Percentiles rank a stretch among this genome's conserved stretches.
phyloP scores from a whole-genome alignment of 1,140 invertebrate genomes.

The Adelges cooleyi region DNA sequence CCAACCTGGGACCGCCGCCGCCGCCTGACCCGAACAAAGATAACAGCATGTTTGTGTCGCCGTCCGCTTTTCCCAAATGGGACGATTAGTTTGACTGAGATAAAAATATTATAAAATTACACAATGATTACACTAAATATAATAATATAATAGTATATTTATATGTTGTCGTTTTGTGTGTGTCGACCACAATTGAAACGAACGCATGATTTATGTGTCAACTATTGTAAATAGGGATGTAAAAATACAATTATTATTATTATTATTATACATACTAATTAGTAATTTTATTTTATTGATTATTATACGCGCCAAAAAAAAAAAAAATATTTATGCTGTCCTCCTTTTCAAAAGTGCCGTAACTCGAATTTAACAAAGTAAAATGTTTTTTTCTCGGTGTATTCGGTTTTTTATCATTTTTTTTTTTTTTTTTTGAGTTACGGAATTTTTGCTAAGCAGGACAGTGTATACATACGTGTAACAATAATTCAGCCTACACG shows the following conservation, averaged over 20 bases:
- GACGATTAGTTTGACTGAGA: conserved; percentile 39
- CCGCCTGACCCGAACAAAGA: conserved; percentile 34
- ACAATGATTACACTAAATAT: neutral
- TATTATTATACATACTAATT: neutral
- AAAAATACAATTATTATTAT: neutral
- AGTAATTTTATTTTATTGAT: neutral
- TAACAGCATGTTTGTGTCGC: conserved; percentile 38
- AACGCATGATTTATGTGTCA: no score
- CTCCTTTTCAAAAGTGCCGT: no score
- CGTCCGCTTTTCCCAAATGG: conserved; percentile 43
- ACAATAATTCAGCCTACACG: no score
- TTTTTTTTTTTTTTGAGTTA: no score
- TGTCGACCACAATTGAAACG: neutral
- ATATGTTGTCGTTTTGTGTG: neutral
- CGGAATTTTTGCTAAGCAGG: no score
- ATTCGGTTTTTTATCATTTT: no score
- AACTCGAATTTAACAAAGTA: no score
- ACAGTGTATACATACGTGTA: no score
- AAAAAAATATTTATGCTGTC: no score
- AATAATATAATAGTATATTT: neutral
- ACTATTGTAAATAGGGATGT: conserved; percentile 23
- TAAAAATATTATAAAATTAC: neutral
- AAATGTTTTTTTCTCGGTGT: no score
- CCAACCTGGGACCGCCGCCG: conserved; percentile 38
- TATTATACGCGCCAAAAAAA: neutral